Evolutionary conservation across 2,113 vertebrate genomes (phyloP), one percentile per base, ranked within the genome.

Genomic region (Elephantulus edwardii): DNA sequence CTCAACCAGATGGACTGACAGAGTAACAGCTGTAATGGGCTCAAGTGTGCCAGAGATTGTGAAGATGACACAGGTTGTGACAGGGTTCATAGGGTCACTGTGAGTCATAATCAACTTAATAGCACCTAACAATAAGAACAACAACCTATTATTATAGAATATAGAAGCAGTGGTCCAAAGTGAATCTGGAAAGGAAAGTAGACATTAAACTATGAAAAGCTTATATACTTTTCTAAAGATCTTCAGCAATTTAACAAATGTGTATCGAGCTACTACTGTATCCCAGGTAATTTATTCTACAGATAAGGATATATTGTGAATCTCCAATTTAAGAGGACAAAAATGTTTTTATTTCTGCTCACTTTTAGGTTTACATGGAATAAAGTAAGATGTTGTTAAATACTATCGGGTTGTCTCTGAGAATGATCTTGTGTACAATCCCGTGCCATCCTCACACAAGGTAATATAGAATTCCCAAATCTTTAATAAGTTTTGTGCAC

Each of bases 311-410:
- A 66, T n/a, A 5, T 60, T 77, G 33, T 64, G 76, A 92, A 88
- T 11, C 75, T 91, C 93, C 88, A 58, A 83, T 79, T 62, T 86
- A 44, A 88, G 22, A 79, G 7, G 54, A n/a, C 91, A 22, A 90
- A 88, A 77, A 60, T 72, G 17, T 75, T 86, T 94, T 88, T 38
- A 44, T 66, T 93, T 91, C 75, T 79, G 11, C 14, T 92, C 85
- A 94, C 54, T 91, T 92, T 92, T 89, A 92, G 24, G 16, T 19
- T 92, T 72, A 44, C 20, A 48, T 75, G 40, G 11, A 92, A 68
- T 81, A 70, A 91, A 89, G 8, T 94, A 74, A 81, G n/a, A 82
- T n/a, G n/a, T n/a, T n/a, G n/a, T n/a, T n/a, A n/a, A n/a, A n/a
- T n/a, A n/a, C n/a, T n/a, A n/a, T n/a, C n/a, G n/a, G n/a, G n/a